Base-by-base conservation (phyloP, 2,113 vertebrate species). In the Syngnathoides biaculeatus region DNA sequence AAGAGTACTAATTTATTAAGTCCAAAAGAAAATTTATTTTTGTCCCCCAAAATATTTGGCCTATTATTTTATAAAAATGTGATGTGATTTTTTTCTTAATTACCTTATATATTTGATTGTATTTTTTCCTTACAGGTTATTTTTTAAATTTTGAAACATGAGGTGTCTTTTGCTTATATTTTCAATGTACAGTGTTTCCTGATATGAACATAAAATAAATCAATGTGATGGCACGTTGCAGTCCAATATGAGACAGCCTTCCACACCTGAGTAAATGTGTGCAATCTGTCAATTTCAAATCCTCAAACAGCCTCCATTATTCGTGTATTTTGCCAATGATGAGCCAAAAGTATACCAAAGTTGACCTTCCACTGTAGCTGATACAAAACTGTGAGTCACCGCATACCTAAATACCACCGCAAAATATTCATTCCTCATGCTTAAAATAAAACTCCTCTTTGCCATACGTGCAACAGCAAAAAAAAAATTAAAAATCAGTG, bases 401-500 rank as follows among this genome's bases (percentile, higher is more conserved):
- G 66, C 27, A 68, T 40, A 64, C 53, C 19, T 68, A 24, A 74
- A 66, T 52, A 52, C 38, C 59, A 40, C 10, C 64, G 40, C 55
- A 66, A 67, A 69, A 60, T 43, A 3, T 55, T 9, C 47, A 50
- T 20, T 35, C 19, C 56, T 58, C 48, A 70, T 52, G 69, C 58
- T 35, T 73, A 64, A 8, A 67, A 69, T 77, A 35, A 30, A 68
- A 71, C 48, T 71, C 7, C 24, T 59, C 59, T 15, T 62, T 75
- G 57, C 7, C 26, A 43, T 4, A 35, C 48, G 19, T 72, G 57
- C 52, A 72, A 80, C 8, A 63, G 60, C 40, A 13, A 14, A 19
- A n/a, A n/a, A n/a, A n/a, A n/a, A n/a, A n/a, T n/a, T n/a, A n/a
- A 12, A 39, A 35, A 4, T 56, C 22, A 19, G 47, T 50, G 26